A percentile compares a stretch with the other conserved stretches of the same genome.
Evolutionary conservation across 2,113 vertebrate genomes (phyloP).

Genomic region (Petromus typicus): DNA sequence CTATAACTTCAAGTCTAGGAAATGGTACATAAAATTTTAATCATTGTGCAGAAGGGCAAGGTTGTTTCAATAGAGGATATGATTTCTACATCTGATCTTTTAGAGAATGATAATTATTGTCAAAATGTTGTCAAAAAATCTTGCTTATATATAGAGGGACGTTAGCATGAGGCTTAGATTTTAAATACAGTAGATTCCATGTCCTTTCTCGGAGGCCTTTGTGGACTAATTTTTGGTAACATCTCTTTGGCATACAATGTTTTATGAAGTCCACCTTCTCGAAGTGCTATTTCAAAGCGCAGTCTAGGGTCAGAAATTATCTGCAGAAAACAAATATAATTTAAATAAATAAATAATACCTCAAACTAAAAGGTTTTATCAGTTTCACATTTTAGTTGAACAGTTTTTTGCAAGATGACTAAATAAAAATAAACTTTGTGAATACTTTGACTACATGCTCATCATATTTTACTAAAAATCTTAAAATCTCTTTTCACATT

Average conservation of each 20-base stretch:
- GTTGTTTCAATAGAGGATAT: conserved; percentile 51
- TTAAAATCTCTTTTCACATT: neutral
- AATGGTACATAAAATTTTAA: neutral
- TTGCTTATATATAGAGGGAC: neutral
- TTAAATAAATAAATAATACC: neutral
- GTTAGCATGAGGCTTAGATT: conserved; percentile 59
- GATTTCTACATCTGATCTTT: neutral
- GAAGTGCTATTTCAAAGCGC: conserved; percentile 92
- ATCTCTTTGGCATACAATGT: conserved; percentile 91
- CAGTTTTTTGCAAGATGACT: conserved; percentile 23
- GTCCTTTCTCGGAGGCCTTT: conserved; percentile 92
- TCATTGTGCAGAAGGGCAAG: neutral
- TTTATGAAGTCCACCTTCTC: conserved; percentile 93
- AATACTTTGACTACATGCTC: neutral
- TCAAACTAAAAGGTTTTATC: conserved; percentile 16
- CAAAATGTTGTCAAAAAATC: neutral
- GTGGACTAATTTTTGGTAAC: conserved; percentile 90
- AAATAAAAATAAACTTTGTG: neutral
- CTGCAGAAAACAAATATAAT: conserved; percentile 87
- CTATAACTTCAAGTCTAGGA: conserved; percentile 22
- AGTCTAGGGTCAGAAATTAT: conserved; percentile 94
- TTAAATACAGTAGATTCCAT: conserved; percentile 89
- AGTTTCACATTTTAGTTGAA: neutral
- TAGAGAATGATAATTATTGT: conserved; percentile 24
- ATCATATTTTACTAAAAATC: conserved; percentile 34